These are phyloP conservation scores for Oxyruncus cristatus DNA, from an alignment of 2,113 vertebrate species.

Conservation along the genomic window DNA sequence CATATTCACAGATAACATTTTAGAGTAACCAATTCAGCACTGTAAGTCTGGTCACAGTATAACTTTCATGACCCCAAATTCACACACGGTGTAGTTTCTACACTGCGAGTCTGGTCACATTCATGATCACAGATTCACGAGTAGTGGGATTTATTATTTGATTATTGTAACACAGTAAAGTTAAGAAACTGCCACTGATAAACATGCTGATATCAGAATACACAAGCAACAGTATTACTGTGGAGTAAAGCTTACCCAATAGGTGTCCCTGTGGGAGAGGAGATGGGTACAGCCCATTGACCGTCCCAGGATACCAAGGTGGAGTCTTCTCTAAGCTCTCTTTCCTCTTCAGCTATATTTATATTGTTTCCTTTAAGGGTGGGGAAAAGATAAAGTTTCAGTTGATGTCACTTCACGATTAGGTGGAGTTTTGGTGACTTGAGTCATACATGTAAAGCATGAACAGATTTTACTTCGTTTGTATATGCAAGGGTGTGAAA, in stretches of 20 bases:
- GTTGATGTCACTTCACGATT: background rate
- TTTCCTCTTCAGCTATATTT: background rate
- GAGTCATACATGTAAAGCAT: background rate
- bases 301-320: background rate
- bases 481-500: background rate
- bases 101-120: background rate
- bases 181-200: background rate
- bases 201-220: background rate
- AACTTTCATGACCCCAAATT: background rate
- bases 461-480: background rate
- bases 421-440: background rate
- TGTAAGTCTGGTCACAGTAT: background rate
- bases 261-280: background rate
- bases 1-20: background rate
- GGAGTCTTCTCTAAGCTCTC: background rate
- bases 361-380: background rate
- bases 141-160: background rate
- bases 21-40: no score
- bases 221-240: background rate
- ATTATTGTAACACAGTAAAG: background rate
- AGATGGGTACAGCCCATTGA: background rate
- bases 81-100: background rate
- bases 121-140: background rate
- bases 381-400: background rate
- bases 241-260: background rate